Evolutionary conservation across 92 coral and sea anemone species (phyloP).

Genomic region (Zoanthus sansibaricus): DNA sequence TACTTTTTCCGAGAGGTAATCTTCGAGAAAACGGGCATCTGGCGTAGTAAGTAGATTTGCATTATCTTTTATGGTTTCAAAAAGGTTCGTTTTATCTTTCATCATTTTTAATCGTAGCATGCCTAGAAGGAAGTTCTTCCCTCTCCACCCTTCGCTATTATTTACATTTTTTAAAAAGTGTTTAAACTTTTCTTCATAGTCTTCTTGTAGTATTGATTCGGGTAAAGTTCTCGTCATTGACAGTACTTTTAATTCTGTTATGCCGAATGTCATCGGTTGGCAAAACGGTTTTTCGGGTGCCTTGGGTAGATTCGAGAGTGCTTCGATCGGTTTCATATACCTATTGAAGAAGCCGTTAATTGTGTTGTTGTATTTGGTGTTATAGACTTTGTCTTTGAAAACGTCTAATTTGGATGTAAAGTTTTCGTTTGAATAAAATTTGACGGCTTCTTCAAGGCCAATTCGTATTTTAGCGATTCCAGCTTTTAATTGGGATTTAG

Average conservation of each 20-base stretch:
- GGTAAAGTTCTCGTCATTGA: constrained; percentile 3
- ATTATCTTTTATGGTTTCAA: neutral
- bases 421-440: neutral
- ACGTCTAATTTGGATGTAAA: neutral
- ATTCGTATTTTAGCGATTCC: neutral
- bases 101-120: neutral
- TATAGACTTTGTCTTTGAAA: neutral
- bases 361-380: constrained; percentile 4
- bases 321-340: constrained; percentile 11
- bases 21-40: neutral
- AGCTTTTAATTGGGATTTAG: neutral
- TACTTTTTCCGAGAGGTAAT: neutral
- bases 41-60: neutral
- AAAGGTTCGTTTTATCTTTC: neutral
- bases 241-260: neutral
- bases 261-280: neutral
- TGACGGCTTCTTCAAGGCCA: neutral
- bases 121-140: neutral
- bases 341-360: neutral
- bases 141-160: neutral
- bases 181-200: neutral
- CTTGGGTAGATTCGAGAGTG: neutral
- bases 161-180: neutral
- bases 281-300: neutral
- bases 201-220: neutral